Conservation (phyloP, 2,888 invertebrate genomes). For the Microchrysa polita region DNA sequence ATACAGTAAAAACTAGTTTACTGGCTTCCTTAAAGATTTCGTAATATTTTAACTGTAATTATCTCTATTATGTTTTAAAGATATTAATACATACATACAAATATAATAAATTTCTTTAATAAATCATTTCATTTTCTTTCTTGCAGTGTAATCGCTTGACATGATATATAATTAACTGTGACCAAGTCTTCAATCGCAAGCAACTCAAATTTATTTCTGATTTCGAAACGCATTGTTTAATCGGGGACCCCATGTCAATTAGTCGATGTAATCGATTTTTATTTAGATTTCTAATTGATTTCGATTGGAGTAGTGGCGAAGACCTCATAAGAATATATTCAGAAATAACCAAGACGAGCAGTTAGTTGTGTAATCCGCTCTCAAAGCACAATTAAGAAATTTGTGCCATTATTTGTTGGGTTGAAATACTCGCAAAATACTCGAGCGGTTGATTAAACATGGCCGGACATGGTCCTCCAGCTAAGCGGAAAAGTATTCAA, state of each 20-base stretch:
- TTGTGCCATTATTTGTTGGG: background rate
- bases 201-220: too few species aligned
- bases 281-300: slow-evolving; percentile 40
- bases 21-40: too few species aligned
- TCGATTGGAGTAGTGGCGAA: slow-evolving; percentile 11
- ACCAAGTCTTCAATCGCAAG: too few species aligned
- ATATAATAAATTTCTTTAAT: too few species aligned
- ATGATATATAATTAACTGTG: too few species aligned
- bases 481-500: slow-evolving; percentile 56
- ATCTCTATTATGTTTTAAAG: too few species aligned
- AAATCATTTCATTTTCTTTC: background rate
- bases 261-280: slow-evolving; percentile 36
- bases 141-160: slow-evolving; percentile 12
- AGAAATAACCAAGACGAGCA: slow-evolving; percentile 4
- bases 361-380: too few species aligned
- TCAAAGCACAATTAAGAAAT: too few species aligned
- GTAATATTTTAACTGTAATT: too few species aligned
- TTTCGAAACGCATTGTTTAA: background rate
- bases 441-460: background rate
- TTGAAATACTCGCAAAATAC: background rate
- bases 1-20: too few species aligned
- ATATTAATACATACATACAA: too few species aligned
- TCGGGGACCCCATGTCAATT: slow-evolving; percentile 45
- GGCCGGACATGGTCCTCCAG: slow-evolving; percentile 63
- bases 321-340: background rate